These are phyloP conservation scores for Sciurus niger DNA, from an alignment of 2,113 vertebrate species.

Conservation along the genomic window DNA sequence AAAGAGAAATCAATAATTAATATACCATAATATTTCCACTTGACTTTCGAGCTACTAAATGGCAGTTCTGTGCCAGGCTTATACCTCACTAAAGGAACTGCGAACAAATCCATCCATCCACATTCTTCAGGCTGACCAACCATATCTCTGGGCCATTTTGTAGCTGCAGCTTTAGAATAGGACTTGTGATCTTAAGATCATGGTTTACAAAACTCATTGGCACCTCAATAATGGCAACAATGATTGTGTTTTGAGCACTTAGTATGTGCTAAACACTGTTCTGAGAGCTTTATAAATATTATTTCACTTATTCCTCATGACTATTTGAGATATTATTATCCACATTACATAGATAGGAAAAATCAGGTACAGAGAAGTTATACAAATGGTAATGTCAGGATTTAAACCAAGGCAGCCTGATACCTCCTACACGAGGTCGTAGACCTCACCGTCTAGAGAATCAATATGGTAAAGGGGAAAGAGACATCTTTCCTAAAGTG, in stretches of 20 bases:
- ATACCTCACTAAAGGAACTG: background rate
- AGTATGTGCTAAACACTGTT: background rate
- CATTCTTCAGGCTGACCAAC: background rate
- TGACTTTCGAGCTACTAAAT: background rate
- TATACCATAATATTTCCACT: background rate
- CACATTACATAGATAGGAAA: background rate
- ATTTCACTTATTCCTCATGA: constrained; percentile 39
- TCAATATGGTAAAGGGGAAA: background rate
- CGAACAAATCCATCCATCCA: background rate
- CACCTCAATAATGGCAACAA: background rate
- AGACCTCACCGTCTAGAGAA: background rate
- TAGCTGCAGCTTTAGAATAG: background rate
- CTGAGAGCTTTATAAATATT: background rate
- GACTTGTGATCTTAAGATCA: background rate
- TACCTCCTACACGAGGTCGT: background rate
- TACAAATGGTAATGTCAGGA: background rate
- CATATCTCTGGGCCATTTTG: background rate
- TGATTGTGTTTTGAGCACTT: background rate
- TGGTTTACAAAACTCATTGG: constrained; percentile 29
- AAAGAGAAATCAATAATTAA: background rate
- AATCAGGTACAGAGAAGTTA: background rate
- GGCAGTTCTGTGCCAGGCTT: background rate
- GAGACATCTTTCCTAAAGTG: background rate
- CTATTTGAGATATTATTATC: background rate
- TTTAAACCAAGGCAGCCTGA: background rate